Evolutionary conservation across 2,797 vertebrate genomes (phyloP), one percentile per base, ranked within the genome.

Genomic region (Argentina silus): DNA sequence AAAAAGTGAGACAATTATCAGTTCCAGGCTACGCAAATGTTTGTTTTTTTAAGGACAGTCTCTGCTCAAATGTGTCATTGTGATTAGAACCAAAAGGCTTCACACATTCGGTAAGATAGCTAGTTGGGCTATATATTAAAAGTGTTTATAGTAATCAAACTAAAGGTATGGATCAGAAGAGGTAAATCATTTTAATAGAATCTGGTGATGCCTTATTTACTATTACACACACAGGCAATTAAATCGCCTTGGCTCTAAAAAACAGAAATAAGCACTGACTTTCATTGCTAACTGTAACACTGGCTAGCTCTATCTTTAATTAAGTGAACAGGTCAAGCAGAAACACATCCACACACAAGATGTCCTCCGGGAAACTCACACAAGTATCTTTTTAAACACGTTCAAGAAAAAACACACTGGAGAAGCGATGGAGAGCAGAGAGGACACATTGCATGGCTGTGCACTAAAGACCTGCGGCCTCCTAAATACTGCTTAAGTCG

Each of bases 371-470:
- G 27, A 36, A 36, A 4, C 27, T 36, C 27, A 36, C 56, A 65
- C 44, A 53, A 67, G 71, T 71, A 74, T 72, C 43, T 57, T 36
- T 44, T 12, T 12, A 70, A 67, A 87, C 78, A 87, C 23, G 45
- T 74, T 76, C 74, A 84, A 45, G 45, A 70, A 72, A 77, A 74
- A 61, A 85, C 88, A 87, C 76, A 81, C 75, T 82, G 85, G 86
- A 85, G 79, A 92, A 91, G 91, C 88, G 19, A 93, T 93, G 93
- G 70, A 90, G 86, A 82, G 71, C 67, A 78, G 81, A 87, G 83
- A 86, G 78, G 84, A 82, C 81, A 78, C 72, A 83, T 91, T 92
- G 92, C 92, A 93, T 93, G 82, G 73, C 85, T 91, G 91, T 93
- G 91, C 89, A 90, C 91, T 86, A 82, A 85, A 77, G 89, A 93